Evolutionary conservation across 2,888 invertebrate species (phyloP).

Genomic region (Acronicta psi): DNA sequence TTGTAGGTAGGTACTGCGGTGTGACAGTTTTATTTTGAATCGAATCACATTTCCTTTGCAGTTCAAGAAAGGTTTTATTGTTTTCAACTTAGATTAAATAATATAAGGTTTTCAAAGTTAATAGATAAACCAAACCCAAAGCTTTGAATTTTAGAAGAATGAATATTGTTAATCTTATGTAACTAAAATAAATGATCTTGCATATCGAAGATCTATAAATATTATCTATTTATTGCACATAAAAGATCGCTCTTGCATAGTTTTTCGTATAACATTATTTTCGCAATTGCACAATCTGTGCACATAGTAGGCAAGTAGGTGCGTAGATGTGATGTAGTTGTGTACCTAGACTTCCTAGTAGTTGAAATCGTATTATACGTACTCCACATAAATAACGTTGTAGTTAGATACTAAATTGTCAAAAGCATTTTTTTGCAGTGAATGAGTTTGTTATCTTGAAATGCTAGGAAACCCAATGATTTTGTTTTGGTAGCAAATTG

Average conservation of each 20-base stretch:
- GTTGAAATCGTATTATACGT: constrained; percentile 65
- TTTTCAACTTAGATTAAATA: no score
- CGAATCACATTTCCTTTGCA: constrained; percentile 39
- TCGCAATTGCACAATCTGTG: constrained; percentile 73
- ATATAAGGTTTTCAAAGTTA: no score
- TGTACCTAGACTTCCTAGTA: no score
- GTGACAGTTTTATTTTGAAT: constrained; percentile 48
- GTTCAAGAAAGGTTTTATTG: no score
- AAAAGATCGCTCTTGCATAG: constrained; percentile 67
- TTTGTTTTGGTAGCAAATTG: constrained; percentile 30
- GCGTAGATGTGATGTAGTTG: no score
- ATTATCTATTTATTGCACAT: no score
- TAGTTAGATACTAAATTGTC: constrained; percentile 32
- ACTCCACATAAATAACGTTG: constrained; percentile 59
- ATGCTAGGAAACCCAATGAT: constrained; percentile 3
- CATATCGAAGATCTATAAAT: no score
- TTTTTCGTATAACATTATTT: constrained; percentile 73
- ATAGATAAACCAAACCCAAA: neutral
- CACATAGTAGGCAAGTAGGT: no score
- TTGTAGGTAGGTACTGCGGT: constrained; percentile 45
- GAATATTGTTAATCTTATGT: no score
- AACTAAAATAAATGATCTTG: no score
- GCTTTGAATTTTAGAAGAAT: no score
- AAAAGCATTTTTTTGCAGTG: constrained; percentile 7
- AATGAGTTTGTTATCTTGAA: constrained; percentile 12